Conservation (phyloP, 2,797 vertebrate genomes). For the Valencia hispanica region DNA sequence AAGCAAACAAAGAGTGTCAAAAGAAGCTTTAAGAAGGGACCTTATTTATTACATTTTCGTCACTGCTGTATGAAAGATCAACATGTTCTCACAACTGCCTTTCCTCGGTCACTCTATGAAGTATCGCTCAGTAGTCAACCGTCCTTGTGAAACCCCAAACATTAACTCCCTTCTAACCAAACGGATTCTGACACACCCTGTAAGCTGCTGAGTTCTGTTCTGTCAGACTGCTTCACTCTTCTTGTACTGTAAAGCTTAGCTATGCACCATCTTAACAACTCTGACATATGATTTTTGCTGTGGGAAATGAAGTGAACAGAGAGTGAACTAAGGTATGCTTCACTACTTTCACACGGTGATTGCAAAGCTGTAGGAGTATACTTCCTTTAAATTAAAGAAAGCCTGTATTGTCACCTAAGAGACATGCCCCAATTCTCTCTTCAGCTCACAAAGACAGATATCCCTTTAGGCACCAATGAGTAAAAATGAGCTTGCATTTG, state of each 20-base stretch:
- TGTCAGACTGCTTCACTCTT: conserved; percentile 31
- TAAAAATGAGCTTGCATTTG: conserved; percentile 49
- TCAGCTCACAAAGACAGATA: conserved; percentile 34
- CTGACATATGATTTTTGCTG: background rate
- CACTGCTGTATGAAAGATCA: conserved; percentile 45
- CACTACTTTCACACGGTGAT: background rate
- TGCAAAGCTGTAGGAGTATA: conserved; percentile 4
- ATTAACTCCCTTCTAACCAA: conserved; percentile 52
- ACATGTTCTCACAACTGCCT: conserved; percentile 42
- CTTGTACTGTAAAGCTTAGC: conserved; percentile 7
- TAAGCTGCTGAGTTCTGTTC: conserved; percentile 45
- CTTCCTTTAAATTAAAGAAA: conserved; percentile 15
- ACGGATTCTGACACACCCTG: conserved; percentile 54
- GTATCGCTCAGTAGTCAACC: conserved; percentile 38
- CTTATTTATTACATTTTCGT: conserved; percentile 54
- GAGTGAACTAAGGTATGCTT: background rate
- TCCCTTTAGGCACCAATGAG: conserved; percentile 38
- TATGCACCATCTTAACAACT: conserved; percentile 10
- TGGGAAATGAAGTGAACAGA: conserved; percentile 7
- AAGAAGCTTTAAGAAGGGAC: conserved; percentile 37
- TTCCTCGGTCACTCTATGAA: conserved; percentile 33
- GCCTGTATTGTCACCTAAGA: conserved; percentile 35
- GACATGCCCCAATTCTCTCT: conserved; percentile 50
- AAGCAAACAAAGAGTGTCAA: conserved; percentile 35
- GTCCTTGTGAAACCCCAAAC: conserved; percentile 54